phyloP scores from a whole-genome alignment of 2,888 invertebrate species.

The Ennomos erosarius region DNA sequence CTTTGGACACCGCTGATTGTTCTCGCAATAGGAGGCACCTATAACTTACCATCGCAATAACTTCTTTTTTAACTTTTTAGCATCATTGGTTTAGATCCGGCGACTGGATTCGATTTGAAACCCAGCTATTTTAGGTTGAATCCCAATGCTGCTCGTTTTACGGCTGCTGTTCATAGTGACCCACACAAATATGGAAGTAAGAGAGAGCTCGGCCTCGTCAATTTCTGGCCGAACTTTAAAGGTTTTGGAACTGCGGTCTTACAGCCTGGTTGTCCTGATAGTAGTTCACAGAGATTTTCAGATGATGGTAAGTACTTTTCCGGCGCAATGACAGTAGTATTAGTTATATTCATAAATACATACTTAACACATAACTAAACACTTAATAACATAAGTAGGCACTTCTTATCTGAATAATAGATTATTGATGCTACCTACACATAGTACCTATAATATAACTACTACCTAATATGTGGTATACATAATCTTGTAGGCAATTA shows the following conservation, averaged over 20 bases:
- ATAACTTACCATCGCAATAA: constrained; percentile 6
- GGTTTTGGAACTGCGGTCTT: constrained; percentile 48
- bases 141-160: constrained; percentile 60
- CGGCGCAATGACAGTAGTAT: too few species aligned
- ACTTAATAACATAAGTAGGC: too few species aligned
- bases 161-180: constrained; percentile 69
- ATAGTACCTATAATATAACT: too few species aligned
- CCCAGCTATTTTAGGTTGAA: constrained; percentile 52
- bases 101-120: constrained; percentile 64
- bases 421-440: too few species aligned
- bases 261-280: constrained; percentile 67
- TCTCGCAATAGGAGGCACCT: constrained; percentile 1
- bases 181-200: constrained; percentile 68
- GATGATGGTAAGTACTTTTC: constrained; percentile 53
- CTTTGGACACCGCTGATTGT: constrained; percentile 6
- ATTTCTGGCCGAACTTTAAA: constrained; percentile 76
- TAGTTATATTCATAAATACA: too few species aligned
- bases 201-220: constrained; percentile 61
- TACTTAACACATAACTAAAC: too few species aligned
- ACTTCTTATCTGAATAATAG: too few species aligned
- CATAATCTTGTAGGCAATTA: too few species aligned
- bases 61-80: constrained; percentile 45
- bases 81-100: constrained; percentile 75
- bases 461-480: too few species aligned
- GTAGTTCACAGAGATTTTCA: constrained; percentile 54